Evolutionary conservation across 2,888 invertebrate species (phyloP).

Genomic region (Creontiades dilutus): DNA sequence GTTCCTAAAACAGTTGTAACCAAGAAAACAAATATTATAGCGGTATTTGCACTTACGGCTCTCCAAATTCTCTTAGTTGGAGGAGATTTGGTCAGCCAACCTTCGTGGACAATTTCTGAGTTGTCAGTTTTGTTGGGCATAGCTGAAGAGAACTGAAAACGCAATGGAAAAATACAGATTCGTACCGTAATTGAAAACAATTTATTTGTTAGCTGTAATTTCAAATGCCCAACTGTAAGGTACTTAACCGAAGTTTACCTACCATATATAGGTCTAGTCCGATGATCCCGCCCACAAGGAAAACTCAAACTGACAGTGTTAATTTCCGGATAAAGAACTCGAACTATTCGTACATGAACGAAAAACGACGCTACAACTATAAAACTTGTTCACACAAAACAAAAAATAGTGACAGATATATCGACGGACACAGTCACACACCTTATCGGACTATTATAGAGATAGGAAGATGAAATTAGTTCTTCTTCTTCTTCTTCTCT

Average conservation of each 20-base stretch:
- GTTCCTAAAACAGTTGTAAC: no score
- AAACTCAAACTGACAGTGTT: background rate
- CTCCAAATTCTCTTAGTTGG: slow-evolving; percentile 94
- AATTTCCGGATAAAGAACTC: background rate
- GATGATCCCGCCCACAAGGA: background rate
- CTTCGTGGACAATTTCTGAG: slow-evolving; percentile 89
- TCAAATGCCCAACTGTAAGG: background rate
- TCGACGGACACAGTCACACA: slow-evolving; percentile 27
- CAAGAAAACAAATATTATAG: no score
- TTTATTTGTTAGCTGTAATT: background rate
- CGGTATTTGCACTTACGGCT: slow-evolving; percentile 87
- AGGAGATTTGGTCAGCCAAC: slow-evolving; percentile 97
- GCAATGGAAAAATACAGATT: background rate
- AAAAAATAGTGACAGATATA: background rate
- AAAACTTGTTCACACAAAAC: no score
- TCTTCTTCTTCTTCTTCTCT: no score
- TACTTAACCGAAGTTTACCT: background rate
- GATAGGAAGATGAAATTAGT: background rate
- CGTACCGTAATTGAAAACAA: no score
- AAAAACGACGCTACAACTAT: background rate
- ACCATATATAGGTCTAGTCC: background rate
- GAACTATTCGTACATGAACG: background rate
- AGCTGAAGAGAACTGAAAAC: slow-evolving; percentile 20
- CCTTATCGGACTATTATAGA: slow-evolving; percentile 26
- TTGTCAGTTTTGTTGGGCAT: slow-evolving; percentile 76